Evolutionary conservation across 2,888 invertebrate genomes (phyloP).

Genomic region (Tipula helvola): DNA sequence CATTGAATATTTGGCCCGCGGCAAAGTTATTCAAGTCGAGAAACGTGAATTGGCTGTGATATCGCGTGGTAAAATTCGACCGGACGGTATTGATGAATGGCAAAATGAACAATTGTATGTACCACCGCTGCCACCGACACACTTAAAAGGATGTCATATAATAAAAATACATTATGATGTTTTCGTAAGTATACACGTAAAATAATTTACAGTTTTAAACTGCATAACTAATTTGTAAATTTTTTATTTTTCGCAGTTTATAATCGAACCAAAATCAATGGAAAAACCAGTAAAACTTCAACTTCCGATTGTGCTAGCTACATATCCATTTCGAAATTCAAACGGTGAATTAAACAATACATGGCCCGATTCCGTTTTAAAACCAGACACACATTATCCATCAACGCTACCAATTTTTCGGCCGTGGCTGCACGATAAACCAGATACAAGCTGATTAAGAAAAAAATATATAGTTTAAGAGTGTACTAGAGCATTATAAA

Average conservation of each 20-base stretch:
- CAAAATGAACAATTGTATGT: constrained; percentile 80
- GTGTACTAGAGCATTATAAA: neutral
- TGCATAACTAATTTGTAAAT: constrained; percentile 16
- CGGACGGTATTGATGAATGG: constrained; percentile 75
- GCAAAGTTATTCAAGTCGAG: constrained; percentile 76
- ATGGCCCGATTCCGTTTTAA: constrained; percentile 47
- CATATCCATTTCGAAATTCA: constrained; percentile 68
- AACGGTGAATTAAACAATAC: constrained; percentile 46
- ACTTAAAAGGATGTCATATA: constrained; percentile 84
- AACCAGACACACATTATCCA: constrained; percentile 83
- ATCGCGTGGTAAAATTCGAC: constrained; percentile 65
- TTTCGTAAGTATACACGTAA: constrained; percentile 50
- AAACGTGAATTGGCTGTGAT: constrained; percentile 71
- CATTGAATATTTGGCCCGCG: constrained; percentile 76
- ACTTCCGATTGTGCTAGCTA: constrained; percentile 81
- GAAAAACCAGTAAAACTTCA: constrained; percentile 88
- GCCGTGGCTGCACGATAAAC: constrained; percentile 69
- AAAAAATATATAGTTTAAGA: neutral
- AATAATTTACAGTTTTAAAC: neutral
- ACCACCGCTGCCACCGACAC: constrained; percentile 88
- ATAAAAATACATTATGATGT: constrained; percentile 90
- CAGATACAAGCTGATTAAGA: constrained; percentile 19
- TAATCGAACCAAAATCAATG: constrained; percentile 80
- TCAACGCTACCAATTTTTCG: constrained; percentile 82
- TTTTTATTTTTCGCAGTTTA: constrained; percentile 48